Evolutionary conservation across 1,140 invertebrate species (phyloP).

Genomic region (Tachypleus tridentatus): DNA sequence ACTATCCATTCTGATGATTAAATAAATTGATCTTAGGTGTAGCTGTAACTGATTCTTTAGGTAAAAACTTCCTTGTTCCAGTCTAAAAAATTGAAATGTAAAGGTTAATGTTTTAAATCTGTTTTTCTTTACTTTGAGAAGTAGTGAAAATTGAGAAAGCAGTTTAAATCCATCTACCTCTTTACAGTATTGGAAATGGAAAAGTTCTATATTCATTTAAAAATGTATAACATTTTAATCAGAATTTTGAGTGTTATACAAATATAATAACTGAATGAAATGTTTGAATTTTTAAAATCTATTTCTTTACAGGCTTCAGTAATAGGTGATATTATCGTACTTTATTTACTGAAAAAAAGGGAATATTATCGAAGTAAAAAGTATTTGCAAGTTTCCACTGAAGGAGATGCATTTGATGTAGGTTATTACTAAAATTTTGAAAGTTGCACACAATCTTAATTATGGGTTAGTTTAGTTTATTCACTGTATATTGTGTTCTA

Average conservation of each 20-base stretch:
- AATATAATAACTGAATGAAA: conserved; percentile 4
- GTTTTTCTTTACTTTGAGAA: neutral
- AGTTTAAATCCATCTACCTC: conserved; percentile 2
- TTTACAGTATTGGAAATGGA: neutral
- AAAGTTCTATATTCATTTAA: neutral
- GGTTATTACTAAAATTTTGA: too few relatives aligned
- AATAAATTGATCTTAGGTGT: too few relatives aligned
- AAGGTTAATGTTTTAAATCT: neutral
- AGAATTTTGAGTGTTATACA: conserved; percentile 1
- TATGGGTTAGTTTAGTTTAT: too few relatives aligned
- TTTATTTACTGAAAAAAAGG: conserved; percentile 36
- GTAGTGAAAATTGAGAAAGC: neutral
- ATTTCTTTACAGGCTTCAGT: conserved; percentile 33
- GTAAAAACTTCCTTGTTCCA: too few relatives aligned
- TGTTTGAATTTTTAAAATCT: conserved; percentile 1
- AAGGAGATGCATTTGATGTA: conserved; percentile 16
- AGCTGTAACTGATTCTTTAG: too few relatives aligned
- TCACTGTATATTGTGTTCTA: too few relatives aligned
- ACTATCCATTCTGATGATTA: too few relatives aligned
- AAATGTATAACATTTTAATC: neutral
- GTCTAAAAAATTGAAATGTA: too few relatives aligned
- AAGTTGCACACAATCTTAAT: too few relatives aligned
- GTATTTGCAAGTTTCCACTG: conserved; percentile 26
- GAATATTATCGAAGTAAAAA: conserved; percentile 34
- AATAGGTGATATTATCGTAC: conserved; percentile 38